Percentiles rank a stretch among this genome's conserved stretches.
Evolutionary conservation across 1,140 invertebrate species (phyloP).

Genomic region (Drosophila repleta): DNA sequence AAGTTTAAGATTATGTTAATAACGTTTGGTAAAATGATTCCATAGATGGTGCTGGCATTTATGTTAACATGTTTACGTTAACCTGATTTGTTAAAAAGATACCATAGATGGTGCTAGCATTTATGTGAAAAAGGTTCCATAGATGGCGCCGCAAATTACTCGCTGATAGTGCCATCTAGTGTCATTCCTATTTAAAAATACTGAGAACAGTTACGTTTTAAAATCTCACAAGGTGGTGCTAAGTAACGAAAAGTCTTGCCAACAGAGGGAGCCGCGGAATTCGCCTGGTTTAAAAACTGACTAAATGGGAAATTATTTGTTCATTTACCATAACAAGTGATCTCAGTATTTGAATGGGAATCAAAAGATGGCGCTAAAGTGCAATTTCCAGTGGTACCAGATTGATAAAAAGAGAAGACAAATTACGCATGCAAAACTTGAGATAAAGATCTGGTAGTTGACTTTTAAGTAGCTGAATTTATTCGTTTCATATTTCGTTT

Average conservation of each 20-base stretch:
- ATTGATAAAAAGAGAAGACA: not conserved
- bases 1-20: not conserved
- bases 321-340: slow-evolving; percentile 1
- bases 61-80: too few relatives aligned
- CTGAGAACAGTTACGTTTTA: not conserved
- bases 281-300: not conserved
- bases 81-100: too few relatives aligned
- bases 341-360: slow-evolving; percentile 4
- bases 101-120: not conserved
- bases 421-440: not conserved
- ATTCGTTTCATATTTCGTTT: not conserved
- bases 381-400: not conserved
- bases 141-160: not conserved
- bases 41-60: not conserved
- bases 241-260: not conserved
- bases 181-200: not conserved
- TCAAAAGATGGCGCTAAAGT: slow-evolving; percentile 5
- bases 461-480: not conserved
- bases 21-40: not conserved
- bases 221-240: not conserved
- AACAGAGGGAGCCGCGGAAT: not conserved
- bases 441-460: not conserved
- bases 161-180: not conserved
- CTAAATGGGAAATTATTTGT: not conserved
- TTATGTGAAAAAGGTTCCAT: not conserved